Percentiles rank a stretch among this genome's conserved stretches.
Conservation (phyloP, 1,140 invertebrate genomes). For the Saccostrea echinata region DNA sequence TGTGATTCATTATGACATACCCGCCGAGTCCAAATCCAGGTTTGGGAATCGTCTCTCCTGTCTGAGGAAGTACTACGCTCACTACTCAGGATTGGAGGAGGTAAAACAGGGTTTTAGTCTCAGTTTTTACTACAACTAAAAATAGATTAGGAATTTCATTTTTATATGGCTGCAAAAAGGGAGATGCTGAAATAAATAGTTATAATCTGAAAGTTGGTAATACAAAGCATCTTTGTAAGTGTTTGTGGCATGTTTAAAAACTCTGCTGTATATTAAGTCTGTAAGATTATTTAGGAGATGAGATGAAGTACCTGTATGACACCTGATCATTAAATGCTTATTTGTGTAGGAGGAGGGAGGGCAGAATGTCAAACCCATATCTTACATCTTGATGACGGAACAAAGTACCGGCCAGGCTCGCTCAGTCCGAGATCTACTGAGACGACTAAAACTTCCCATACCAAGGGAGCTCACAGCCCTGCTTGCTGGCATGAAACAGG, state of each 20-base stretch:
- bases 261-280: too few relatives aligned
- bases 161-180: too few relatives aligned
- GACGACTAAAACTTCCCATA: conserved; percentile 53
- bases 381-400: conserved; percentile 67
- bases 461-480: conserved; percentile 55
- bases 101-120: neutral
- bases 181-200: too few relatives aligned
- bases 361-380: conserved; percentile 49
- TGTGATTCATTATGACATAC: conserved; percentile 70
- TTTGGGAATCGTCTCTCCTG: conserved; percentile 70
- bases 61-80: conserved; percentile 63
- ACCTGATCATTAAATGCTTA: neutral
- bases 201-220: too few relatives aligned
- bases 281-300: too few relatives aligned
- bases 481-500: conserved; percentile 62
- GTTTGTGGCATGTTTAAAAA: too few relatives aligned
- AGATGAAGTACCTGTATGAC: too few relatives aligned
- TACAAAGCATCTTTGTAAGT: too few relatives aligned
- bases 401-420: conserved; percentile 51
- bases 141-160: too few relatives aligned
- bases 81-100: conserved; percentile 5
- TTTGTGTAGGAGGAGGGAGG: neutral
- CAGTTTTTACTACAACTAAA: too few relatives aligned
- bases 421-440: conserved; percentile 59
- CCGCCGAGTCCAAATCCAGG: conserved; percentile 63